A percentile compares a stretch with the other conserved stretches of the same genome.
Evolutionary conservation across 2,888 invertebrate species (phyloP).

Genomic region (Agrochola circellaris): DNA sequence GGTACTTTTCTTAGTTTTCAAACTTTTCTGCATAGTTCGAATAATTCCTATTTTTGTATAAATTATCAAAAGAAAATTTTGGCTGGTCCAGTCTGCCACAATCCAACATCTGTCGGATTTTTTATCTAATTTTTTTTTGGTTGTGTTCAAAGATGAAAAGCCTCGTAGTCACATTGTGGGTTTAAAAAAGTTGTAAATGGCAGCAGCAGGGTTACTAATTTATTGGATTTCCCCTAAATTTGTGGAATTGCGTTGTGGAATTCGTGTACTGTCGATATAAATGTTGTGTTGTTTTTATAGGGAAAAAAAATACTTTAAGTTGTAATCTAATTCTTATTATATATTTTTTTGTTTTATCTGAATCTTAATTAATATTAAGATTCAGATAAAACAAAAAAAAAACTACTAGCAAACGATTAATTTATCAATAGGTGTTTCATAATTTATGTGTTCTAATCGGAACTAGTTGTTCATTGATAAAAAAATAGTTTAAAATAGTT

Average conservation of each 20-base stretch:
- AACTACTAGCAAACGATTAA: too few species aligned
- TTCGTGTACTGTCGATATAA: neutral
- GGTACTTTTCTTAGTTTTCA: too few species aligned
- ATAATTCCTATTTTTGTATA: too few species aligned
- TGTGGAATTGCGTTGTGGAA: neutral
- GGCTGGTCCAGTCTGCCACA: neutral
- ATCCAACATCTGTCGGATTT: neutral
- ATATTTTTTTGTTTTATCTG: too few species aligned
- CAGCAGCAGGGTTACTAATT: slow-evolving; percentile 13
- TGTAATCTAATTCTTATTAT: too few species aligned
- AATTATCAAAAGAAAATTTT: too few species aligned
- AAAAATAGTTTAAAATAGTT: neutral
- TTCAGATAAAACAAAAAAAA: neutral
- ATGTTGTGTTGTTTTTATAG: neutral
- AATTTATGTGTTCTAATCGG: neutral
- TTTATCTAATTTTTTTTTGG: neutral
- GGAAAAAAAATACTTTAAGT: too few species aligned
- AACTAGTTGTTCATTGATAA: neutral
- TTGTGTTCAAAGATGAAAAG: slow-evolving; percentile 10
- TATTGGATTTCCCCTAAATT: neutral
- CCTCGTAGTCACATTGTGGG: slow-evolving; percentile 3
- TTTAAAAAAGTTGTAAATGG: slow-evolving; percentile 26
- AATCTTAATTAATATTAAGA: too few species aligned
- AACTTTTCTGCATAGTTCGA: too few species aligned
- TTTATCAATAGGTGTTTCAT: neutral